Evolutionary conservation across 2,797 vertebrate genomes (phyloP).

Genomic region (Acanthurus tractus): DNA sequence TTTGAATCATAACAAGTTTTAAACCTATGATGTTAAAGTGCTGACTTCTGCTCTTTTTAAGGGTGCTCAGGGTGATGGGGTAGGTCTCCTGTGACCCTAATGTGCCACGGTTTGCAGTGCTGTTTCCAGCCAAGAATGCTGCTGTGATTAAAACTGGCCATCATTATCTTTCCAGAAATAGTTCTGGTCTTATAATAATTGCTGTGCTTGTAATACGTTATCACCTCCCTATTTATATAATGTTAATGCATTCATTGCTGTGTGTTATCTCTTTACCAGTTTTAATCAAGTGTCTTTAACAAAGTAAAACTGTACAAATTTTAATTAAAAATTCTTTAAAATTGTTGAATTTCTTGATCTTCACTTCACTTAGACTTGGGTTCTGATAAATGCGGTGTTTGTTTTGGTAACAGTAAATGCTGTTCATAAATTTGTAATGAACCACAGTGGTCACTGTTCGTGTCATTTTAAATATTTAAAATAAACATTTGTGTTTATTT

Average conservation of each 20-base stretch:
- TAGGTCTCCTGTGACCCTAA: neutral
- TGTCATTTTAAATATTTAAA: neutral
- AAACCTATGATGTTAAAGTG: too few species aligned
- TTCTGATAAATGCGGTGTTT: neutral
- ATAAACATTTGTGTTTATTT: slow-evolving; percentile 24
- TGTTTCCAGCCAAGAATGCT: neutral
- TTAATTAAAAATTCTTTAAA: too few species aligned
- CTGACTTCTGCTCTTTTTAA: too few species aligned
- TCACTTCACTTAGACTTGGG: too few species aligned
- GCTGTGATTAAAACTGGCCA: neutral
- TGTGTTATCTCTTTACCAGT: neutral
- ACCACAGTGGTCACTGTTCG: neutral
- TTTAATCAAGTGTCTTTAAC: neutral
- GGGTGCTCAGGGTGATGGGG: too few species aligned
- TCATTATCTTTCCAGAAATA: neutral
- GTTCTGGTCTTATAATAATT: too few species aligned
- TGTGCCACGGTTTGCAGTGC: neutral
- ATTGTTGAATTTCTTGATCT: too few species aligned
- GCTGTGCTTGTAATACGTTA: neutral
- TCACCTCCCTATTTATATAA: neutral
- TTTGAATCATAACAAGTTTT: too few species aligned
- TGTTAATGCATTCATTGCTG: neutral
- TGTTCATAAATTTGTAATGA: neutral
- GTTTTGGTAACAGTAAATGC: neutral
- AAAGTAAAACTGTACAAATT: neutral